These are phyloP conservation scores for Apamea epomidion DNA, from an alignment of 2,888 invertebrate species.

Conservation along the genomic window DNA sequence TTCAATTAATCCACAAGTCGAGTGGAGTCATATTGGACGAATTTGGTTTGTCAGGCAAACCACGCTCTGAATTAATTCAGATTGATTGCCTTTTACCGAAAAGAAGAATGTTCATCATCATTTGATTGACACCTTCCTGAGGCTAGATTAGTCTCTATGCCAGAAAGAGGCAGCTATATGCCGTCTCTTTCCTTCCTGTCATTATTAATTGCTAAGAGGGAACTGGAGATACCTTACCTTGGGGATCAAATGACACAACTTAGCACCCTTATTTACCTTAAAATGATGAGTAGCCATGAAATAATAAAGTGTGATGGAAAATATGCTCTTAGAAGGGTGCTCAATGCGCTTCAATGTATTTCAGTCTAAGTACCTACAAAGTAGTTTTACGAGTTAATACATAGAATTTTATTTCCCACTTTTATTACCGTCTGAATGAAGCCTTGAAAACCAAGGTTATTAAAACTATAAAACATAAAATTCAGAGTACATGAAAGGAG, in stretches of 20 bases:
- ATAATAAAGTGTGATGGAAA: neutral
- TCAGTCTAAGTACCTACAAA: conserved; percentile 44
- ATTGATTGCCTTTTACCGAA: conserved; percentile 66
- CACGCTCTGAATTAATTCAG: conserved; percentile 71
- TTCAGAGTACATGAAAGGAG: conserved; percentile 28
- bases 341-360: conserved; percentile 16
- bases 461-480: conserved; percentile 55
- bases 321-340: conserved; percentile 10
- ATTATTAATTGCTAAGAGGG: conserved; percentile 1
- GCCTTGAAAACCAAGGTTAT: conserved; percentile 48
- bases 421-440: conserved; percentile 45
- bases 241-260: conserved; percentile 24
- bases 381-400: conserved; percentile 52
- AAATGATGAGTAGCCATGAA: conserved; percentile 27
- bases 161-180: neutral
- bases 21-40: conserved; percentile 73
- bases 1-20: conserved; percentile 79
- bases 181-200: neutral
- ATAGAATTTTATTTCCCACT: conserved; percentile 50
- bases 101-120: conserved; percentile 30
- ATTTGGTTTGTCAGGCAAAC: conserved; percentile 76
- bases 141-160: neutral
- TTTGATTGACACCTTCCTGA: conserved; percentile 17
- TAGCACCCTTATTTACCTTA: neutral
- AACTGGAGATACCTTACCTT: conserved; percentile 4